Base-by-base conservation (phyloP, 1,140 invertebrate species). In the Drosophila mayri region DNA sequence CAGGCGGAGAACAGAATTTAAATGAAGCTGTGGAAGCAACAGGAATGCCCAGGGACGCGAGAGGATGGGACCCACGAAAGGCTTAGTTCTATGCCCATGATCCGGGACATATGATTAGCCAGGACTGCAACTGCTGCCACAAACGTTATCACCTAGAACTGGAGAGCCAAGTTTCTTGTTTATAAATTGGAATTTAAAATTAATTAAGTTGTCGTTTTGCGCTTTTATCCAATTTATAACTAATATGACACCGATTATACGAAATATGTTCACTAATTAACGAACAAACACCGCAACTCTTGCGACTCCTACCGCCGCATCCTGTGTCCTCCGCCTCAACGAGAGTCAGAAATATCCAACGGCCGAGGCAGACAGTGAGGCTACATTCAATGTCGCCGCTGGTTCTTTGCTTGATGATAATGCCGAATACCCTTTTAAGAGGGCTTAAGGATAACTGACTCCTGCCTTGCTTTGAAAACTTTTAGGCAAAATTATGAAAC, bases 221-320 rank as follows among this genome's bases (percentile, higher is more conserved):
- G 91, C 90, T 88, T 92, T 92, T 92, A 92, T 92, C 87, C 83
- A 92, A 92, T 92, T 92, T 92, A 92, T 92, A 92, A 92, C 91
- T 92, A 92, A 92, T 92, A 92, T 92, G 91, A 92, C 91, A 92
- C 91, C 91, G 91, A 92, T 92, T 92, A 92, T 91, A 91, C 87
- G 91, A 92, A 92, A 92, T 92, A 91, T 92, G 91, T 92, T 92
- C 91, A 81, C 91, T 92, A 92, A 92, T 92, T 92, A 92, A 92
- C 91, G 91, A 87, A 92, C 91, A 88, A 86, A 91, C 91, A 92
- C 87, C 74, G 72, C 76, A 80, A 59, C 74, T 65, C 67, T 77
- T 52, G 44, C 30, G 28, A 38, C 49, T 28, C 59, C 22, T 37
- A n/a, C 20, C 43, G 41, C 28, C 37, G 16, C 46, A 35, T 40